These are phyloP conservation scores for Gymnosoma rotundatum DNA, from an alignment of 2,888 invertebrate genomes.

Conservation along the genomic window DNA sequence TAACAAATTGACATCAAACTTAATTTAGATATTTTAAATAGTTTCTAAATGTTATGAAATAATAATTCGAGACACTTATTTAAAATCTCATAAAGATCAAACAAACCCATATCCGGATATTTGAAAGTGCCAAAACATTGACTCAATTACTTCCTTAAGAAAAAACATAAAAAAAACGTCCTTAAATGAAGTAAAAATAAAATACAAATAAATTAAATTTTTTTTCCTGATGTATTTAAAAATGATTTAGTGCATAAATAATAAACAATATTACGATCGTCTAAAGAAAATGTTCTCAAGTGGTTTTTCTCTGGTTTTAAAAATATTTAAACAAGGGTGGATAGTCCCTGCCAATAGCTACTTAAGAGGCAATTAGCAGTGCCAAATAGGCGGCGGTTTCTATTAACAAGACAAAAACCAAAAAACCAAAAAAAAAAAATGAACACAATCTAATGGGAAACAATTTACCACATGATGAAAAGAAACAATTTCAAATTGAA, in stretches of 20 bases:
- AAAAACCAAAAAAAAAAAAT: background rate
- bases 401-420: slow-evolving; percentile 52
- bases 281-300: slow-evolving; percentile 51
- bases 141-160: slow-evolving; percentile 59
- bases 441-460: slow-evolving; percentile 26
- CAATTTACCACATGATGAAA: slow-evolving; percentile 50
- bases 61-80: slow-evolving; percentile 45
- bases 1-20: slow-evolving; percentile 10
- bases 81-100: background rate
- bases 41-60: slow-evolving; percentile 42
- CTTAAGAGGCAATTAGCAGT: slow-evolving; percentile 70
- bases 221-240: slow-evolving; percentile 51
- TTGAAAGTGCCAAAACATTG: slow-evolving; percentile 66
- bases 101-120: slow-evolving; percentile 47
- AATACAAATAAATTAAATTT: background rate
- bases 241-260: slow-evolving; percentile 62
- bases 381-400: slow-evolving; percentile 66
- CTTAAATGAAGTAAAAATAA: slow-evolving; percentile 10
- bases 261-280: slow-evolving; percentile 40
- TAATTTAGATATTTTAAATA: background rate
- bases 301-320: slow-evolving; percentile 32
- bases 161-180: slow-evolving; percentile 14
- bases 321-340: slow-evolving; percentile 26
- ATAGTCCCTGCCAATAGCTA: slow-evolving; percentile 53
- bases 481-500: slow-evolving; percentile 34